Evolutionary conservation across 2,113 vertebrate species (phyloP).

Genomic region (Pitta sordida): DNA sequence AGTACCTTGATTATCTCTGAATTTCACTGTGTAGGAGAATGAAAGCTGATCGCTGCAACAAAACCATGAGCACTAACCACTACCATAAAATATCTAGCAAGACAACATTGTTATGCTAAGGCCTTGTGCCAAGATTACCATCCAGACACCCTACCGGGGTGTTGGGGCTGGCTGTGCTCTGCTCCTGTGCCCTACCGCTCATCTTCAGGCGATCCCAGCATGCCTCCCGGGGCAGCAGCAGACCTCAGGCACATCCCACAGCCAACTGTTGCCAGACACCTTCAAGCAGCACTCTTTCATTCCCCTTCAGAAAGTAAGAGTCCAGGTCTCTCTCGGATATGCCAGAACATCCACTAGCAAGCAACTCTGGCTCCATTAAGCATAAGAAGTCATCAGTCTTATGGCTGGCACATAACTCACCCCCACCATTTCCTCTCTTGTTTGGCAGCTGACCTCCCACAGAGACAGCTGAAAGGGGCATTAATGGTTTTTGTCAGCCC

Average conservation of each 20-base stretch:
- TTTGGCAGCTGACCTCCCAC: conserved; percentile 63
- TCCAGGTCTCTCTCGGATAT: background rate
- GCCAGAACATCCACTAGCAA: background rate
- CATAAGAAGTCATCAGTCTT: conserved; percentile 52
- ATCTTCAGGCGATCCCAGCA: background rate
- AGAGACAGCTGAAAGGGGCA: conserved; percentile 45
- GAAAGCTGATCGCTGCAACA: background rate
- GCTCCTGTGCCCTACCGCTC: background rate
- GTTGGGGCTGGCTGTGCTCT: background rate
- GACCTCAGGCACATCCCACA: conserved; percentile 21
- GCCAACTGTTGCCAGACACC: background rate
- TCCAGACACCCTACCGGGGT: background rate
- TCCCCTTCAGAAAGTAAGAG: background rate
- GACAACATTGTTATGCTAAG: background rate
- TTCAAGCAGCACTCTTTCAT: background rate
- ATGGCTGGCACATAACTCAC: conserved; percentile 30
- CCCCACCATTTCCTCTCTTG: background rate
- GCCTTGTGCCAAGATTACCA: background rate
- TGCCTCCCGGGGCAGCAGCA: background rate
- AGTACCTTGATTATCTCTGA: background rate
- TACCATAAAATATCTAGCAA: background rate
- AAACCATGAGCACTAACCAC: background rate
- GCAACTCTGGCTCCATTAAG: conserved; percentile 14
- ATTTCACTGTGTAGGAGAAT: background rate
- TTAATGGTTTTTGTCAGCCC: conserved; percentile 51